Base-by-base conservation (phyloP, 1,140 invertebrate species). In the Ephestia elutella region DNA sequence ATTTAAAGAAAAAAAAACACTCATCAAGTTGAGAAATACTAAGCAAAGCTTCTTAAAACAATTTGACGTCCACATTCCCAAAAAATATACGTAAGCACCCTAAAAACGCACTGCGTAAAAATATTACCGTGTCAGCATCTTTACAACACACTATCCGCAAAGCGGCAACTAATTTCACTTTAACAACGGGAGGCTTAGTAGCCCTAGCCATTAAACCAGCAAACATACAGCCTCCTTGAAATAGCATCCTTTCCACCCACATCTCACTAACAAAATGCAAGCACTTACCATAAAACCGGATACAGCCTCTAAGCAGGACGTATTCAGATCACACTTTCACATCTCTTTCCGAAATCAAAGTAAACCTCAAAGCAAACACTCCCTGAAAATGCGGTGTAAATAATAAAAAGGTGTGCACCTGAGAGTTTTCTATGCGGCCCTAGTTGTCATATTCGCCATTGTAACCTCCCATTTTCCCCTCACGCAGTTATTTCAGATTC, bases 321-420 rank as follows among this genome's bases (percentile, higher is more conserved):
- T 80, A 82, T 86, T 86, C 84, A 83, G 76, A 86, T 83, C 80
- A 83, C 82, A 83, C 68, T 70, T 71, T 74, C 71, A 66, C 76
- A 78, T 70, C 68, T 71, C 77, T 82, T 79, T 75, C 74, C 69
- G 74, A 86, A 86, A 88, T 86, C 83, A 86, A 86, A 88, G 86
- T 84, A 81, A 82, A 79, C 70, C 74, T 74, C 75, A 78, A 65
- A 60, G 83, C 82, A 88, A 88, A 88, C 86, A 88, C 85, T 86
- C 83, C 80, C 80, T 81, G 82, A 84, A 87, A 88, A 88, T 88
- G 77, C 80, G 82, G 72, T 82, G 75, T 88, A 88, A 88, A 88
- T 88, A 88, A 88, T 86, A 88, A 86, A 87, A 81, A 81, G 80
- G 80, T 71, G 70, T 51, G 49, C 28, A 82, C 75, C 78, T 80